phyloP scores from a whole-genome alignment of 2,888 invertebrate species.

The Tetragnatha montana region DNA sequence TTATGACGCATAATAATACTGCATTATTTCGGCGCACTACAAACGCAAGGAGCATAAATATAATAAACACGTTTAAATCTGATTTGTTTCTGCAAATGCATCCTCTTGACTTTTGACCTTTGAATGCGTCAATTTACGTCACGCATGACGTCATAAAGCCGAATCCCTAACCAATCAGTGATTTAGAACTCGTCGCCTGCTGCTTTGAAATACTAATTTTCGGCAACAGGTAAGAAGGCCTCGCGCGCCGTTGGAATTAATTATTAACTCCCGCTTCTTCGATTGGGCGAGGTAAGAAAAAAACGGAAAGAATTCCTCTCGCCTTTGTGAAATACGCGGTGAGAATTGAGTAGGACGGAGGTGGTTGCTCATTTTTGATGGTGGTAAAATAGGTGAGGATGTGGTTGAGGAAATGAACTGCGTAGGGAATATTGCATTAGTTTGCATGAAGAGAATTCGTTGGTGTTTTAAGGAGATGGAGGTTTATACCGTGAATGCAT shows the following conservation, averaged over 20 bases:
- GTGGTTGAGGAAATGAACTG: too few relatives aligned
- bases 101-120: slow-evolving; percentile 56
- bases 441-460: too few relatives aligned
- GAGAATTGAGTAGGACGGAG: too few relatives aligned
- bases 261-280: slow-evolving; percentile 7
- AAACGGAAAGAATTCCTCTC: background rate
- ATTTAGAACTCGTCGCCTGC: slow-evolving; percentile 11
- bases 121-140: slow-evolving; percentile 60
- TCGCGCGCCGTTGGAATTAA: slow-evolving; percentile 8
- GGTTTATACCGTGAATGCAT: too few relatives aligned
- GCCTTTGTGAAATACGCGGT: too few relatives aligned
- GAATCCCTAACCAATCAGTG: slow-evolving; percentile 21
- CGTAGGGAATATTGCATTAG: too few relatives aligned
- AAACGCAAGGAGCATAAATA: background rate
- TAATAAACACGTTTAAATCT: background rate
- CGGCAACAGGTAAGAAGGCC: background rate
- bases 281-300: background rate
- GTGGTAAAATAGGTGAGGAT: too few relatives aligned
- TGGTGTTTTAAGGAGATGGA: too few relatives aligned
- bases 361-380: too few relatives aligned
- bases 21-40: too few relatives aligned
- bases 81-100: background rate
- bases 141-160: slow-evolving; percentile 59
- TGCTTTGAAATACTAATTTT: slow-evolving; percentile 39
- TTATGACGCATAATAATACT: too few relatives aligned